Evolutionary conservation across 1,140 invertebrate species (phyloP), one percentile per base, ranked within the genome.

Genomic region (Diabrotica virgifera): DNA sequence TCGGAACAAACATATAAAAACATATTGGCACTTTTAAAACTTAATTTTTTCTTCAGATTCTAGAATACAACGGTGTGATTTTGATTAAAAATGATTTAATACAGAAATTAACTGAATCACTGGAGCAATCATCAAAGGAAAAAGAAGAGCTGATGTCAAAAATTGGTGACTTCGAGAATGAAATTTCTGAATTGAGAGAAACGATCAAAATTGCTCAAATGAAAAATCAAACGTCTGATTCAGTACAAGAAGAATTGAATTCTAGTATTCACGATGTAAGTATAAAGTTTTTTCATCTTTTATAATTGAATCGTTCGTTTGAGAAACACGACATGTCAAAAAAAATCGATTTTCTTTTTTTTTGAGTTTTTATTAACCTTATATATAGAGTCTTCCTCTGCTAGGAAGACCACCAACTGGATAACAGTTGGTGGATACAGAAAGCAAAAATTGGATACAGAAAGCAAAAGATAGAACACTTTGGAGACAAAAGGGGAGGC

Each of bases 51-150:
- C 82, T 84, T 75, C 77, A 87, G 85, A 81, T 85, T 67, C 75
- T 84, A 65, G 84, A 87, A 74, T 85, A 85, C 72, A 84, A 86
- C 77, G 77, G 80, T 67, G 85, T 85, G 69, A 77, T 87, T 35
- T 72, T 76, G 0, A 81, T 85, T 36, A 84, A 83, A 57, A 82
- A 86, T 67, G 81, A 83, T 65, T 78, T 86, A 71, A 83, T 91
- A 51, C 79, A 83, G 61, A 82, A 87, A 74, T 78, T 90, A 5
- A 84, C 80, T 40, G 79, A 87, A 62, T 85, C 84, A 14, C 78
- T 89, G 64, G 82, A 85, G 71, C 83, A 85, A 65, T 83, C 84
- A 2, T 76, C 85, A 8, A 74, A 77, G 1, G 83, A 89, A 53
- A 80, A 83, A 24, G 82, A 85, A 46, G 80, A 86, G 40, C 77